phyloP scores from a whole-genome alignment of 2,113 vertebrate genomes.

The Engraulis encrasicolus region DNA sequence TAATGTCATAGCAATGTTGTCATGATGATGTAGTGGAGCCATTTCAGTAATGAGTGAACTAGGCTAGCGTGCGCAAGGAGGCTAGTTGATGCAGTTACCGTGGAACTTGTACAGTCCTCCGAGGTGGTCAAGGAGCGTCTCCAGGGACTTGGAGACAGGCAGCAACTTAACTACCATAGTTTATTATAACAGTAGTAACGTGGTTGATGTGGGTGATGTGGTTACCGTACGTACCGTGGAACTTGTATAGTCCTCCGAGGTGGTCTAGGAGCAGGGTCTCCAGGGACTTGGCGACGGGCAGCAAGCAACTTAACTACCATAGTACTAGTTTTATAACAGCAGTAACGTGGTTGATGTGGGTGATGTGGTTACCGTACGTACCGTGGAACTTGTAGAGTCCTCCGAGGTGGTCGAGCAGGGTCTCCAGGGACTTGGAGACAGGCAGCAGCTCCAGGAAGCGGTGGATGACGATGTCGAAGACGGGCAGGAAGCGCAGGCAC shows the following conservation, averaged over 20 bases:
- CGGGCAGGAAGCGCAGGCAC: constrained; percentile 95
- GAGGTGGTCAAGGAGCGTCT: constrained; percentile 94
- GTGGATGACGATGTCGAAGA: constrained; percentile 98
- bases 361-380: no score
- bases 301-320: constrained; percentile 95
- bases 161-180: no score
- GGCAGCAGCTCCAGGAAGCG: constrained; percentile 97
- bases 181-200: no score
- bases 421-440: constrained; percentile 96
- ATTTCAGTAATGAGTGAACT: no score
- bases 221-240: constrained; percentile 97
- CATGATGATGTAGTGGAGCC: no score
- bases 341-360: no score
- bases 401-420: constrained; percentile 93
- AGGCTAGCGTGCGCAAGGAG: no score
- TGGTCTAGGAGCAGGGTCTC: constrained; percentile 97
- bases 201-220: no score
- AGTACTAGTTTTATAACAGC: no score
- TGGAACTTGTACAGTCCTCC: constrained; percentile 98
- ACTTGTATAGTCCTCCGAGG: constrained; percentile 96
- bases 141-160: constrained; percentile 95
- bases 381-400: constrained; percentile 98
- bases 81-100: no score
- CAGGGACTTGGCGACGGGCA: constrained; percentile 95
- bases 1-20: no score